Base-by-base conservation (phyloP, 2,113 vertebrate species). In the Toxostoma redivivum region DNA sequence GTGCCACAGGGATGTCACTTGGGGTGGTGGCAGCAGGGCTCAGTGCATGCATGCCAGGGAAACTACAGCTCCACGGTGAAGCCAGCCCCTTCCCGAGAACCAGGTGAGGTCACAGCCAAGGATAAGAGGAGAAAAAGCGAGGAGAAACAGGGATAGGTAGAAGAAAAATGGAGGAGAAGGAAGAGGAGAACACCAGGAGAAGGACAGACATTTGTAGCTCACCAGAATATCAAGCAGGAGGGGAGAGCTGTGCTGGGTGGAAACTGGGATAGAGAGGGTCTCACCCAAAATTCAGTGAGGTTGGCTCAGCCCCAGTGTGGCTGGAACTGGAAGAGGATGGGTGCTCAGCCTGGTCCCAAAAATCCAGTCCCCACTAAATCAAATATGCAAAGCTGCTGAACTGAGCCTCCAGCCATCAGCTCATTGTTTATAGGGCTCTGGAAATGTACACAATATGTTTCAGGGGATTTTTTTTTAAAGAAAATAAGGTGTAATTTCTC, bases 141-240 rank as follows among this genome's bases (percentile, higher is more conserved):
- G 83, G 94, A 85, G 73, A 87, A 89, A 21, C 40, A 95, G 67
- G 74, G 67, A 72, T 1, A 61, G 95, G 94, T 81, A 81, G 94
- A 95, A 95, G 91, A 88, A 85, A 92, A 72, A 24, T 38, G 25
- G 85, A 69, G 77, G 77, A 97, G 89, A 91, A 95, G 85, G 76
- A 89, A 72, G 81, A 95, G 88, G 88, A 96, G 70, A 67, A 73
- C 60, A 24, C 15, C 37, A 16, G 93, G 90, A 80, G 30, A 2
- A 1, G 37, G n/a, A 27, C 2, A 2, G 45, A 33, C 1, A 1
- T 64, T 33, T 5, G 54, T 2, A 42, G 62, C 35, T 62, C 5
- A 1, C 50, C 1, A 3, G 74, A 62, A 50, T 4, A 1, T 28
- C 44, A 67, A 64, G 62, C 66, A 2, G 87, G 44, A 53, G 3